Percentiles rank a stretch among this genome's conserved stretches.
These are phyloP conservation scores for Chionomys nivalis DNA, from an alignment of 2,113 vertebrate genomes.

Conservation along the genomic window DNA sequence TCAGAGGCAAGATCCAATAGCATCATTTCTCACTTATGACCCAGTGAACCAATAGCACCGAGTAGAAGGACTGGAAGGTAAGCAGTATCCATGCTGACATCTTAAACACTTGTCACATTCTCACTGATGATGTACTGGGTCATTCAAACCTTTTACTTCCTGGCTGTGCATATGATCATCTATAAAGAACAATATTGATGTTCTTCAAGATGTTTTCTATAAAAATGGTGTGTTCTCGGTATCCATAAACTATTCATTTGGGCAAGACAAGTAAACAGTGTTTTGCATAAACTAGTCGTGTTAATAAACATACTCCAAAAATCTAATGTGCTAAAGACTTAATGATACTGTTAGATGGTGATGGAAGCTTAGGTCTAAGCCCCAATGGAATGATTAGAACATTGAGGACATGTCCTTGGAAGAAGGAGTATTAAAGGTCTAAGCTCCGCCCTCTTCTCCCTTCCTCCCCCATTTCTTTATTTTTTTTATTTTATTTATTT, in stretches of 20 bases:
- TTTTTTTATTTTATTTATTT: too few species aligned
- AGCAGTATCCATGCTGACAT: neutral
- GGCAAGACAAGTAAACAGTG: neutral
- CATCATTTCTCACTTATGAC: neutral
- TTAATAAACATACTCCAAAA: neutral
- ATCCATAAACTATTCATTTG: neutral
- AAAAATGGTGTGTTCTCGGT: neutral
- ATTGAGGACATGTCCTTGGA: neutral
- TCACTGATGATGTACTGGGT: neutral
- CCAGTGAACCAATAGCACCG: neutral
- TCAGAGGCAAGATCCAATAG: neutral
- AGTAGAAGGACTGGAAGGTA: neutral
- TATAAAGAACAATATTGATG: neutral
- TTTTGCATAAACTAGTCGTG: neutral
- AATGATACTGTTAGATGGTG: neutral
- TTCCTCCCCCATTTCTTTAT: too few species aligned
- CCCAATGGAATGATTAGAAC: neutral
- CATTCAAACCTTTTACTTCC: neutral
- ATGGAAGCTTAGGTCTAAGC: neutral
- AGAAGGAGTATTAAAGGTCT: neutral
- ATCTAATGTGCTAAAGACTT: neutral
- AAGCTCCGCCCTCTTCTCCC: neutral
- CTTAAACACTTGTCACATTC: neutral
- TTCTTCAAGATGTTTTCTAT: neutral
- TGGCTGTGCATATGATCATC: neutral